Conservation (phyloP, 2,888 invertebrate genomes). For the Siphlonurus alternatus region DNA sequence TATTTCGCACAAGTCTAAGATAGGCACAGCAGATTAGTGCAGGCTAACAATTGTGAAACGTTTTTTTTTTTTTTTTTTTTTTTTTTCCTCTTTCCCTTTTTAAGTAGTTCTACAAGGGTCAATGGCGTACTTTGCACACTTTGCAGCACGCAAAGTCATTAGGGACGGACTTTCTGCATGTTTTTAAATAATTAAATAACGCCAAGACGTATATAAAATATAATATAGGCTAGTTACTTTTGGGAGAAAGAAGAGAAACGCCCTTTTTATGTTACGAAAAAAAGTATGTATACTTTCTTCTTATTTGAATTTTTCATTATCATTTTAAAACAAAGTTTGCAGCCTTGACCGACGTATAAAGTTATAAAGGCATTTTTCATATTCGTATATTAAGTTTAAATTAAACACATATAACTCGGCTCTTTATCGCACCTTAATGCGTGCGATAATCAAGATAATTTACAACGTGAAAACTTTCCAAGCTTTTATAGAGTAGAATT, state of each 20-base stretch:
- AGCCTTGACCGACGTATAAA: no score
- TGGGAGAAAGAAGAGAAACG: no score
- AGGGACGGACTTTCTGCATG: neutral
- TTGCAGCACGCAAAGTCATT: neutral
- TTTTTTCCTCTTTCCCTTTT: no score
- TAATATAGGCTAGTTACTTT: no score
- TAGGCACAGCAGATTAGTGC: neutral
- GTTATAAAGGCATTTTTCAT: neutral
- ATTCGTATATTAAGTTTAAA: neutral
- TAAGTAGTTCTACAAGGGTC: no score
- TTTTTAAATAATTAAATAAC: neutral
- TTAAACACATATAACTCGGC: neutral
- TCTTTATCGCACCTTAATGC: neutral
- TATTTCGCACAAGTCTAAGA: neutral
- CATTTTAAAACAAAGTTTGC: no score
- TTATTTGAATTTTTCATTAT: no score
- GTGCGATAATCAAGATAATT: neutral
- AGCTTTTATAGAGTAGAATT: neutral
- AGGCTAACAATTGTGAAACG: neutral
- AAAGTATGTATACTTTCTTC: no score
- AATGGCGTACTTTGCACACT: neutral
- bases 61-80: neutral
- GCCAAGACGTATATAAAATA: neutral
- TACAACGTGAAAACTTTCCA: neutral
- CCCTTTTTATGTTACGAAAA: no score